Evolutionary conservation across 2,888 invertebrate species (phyloP).

Genomic region (Dicycla oo): DNA sequence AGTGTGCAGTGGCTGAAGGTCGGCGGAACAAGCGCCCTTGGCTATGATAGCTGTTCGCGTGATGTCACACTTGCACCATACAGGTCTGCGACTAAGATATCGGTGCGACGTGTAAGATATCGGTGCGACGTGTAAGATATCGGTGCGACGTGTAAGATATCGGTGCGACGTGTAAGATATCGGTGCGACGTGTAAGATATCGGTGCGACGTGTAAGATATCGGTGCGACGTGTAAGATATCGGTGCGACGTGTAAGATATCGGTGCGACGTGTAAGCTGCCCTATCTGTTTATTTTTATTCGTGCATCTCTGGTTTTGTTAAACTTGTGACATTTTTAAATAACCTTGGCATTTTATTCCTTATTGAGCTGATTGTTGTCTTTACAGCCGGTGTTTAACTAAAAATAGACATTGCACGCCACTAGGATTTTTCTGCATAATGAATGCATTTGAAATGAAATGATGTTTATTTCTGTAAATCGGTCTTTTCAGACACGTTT

Average conservation of each 20-base stretch:
- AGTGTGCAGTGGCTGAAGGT: constrained; percentile 33
- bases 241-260: background rate
- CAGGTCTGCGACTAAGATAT: background rate
- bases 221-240: background rate
- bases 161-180: background rate
- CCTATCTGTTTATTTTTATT: constrained; percentile 12
- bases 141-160: background rate
- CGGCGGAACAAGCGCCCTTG: constrained; percentile 32
- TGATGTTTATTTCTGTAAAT: no score
- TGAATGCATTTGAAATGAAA: background rate
- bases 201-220: background rate
- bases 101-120: background rate
- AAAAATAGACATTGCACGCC: background rate
- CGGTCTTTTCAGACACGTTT: no score
- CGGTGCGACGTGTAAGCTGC: background rate
- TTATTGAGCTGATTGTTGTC: background rate
- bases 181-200: background rate
- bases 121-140: background rate
- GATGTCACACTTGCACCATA: constrained; percentile 4
- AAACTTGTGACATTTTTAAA: constrained; percentile 11
- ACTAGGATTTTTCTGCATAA: background rate
- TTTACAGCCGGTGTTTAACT: background rate
- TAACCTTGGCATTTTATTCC: background rate
- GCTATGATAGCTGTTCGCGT: constrained; percentile 29
- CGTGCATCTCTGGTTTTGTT: constrained; percentile 7